These are phyloP conservation scores for Halocynthia aurantium DNA, from an alignment of 23 tunicate species.

Conservation along the genomic window DNA sequence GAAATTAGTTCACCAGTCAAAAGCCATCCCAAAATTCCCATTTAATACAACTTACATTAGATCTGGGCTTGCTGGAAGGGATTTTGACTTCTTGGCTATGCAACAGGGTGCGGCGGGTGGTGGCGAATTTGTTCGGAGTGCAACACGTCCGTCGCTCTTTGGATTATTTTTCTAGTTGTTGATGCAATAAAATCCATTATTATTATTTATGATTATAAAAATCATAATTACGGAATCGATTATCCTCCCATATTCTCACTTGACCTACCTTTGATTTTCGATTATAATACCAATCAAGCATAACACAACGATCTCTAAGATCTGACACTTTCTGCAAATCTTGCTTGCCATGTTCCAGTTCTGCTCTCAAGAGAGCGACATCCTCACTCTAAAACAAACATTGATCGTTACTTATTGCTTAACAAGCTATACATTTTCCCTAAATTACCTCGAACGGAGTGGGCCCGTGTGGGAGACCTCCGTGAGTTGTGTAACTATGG, in stretches of 20 bases:
- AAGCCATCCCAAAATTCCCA: background rate
- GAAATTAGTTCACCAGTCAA: too few relatives aligned
- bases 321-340: constrained; percentile 76
- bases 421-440: constrained; percentile 16
- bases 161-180: background rate
- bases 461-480: constrained; percentile 23
- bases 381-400: constrained; percentile 72
- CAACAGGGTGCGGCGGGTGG: constrained; percentile 6
- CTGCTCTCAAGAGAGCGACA: constrained; percentile 65
- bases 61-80: constrained; percentile 2
- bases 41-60: background rate
- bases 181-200: too few relatives aligned
- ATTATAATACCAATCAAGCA: constrained; percentile 88
- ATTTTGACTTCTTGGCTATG: constrained; percentile 1
- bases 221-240: background rate
- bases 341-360: constrained; percentile 54
- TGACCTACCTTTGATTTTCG: constrained; percentile 47
- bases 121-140: background rate
- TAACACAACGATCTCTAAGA: constrained; percentile 79
- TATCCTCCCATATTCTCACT: background rate
- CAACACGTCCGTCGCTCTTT: background rate
- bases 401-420: background rate
- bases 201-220: background rate
- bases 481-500: constrained; percentile 82
- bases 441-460: constrained; percentile 28